Conservation (phyloP, 2,113 vertebrate species). For the Campylomormyrus tamandua region DNA sequence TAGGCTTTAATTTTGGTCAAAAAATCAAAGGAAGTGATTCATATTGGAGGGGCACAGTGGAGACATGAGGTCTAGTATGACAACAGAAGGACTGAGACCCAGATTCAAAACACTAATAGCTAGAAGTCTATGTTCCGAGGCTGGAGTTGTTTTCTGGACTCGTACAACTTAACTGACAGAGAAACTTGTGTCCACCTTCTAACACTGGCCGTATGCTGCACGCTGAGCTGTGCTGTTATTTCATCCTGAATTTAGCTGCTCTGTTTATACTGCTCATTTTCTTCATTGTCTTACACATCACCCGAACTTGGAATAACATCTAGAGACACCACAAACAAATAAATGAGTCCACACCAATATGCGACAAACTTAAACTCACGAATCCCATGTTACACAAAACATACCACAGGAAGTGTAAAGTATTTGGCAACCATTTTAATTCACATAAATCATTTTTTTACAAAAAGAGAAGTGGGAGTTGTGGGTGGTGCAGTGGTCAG, state of each 20-base stretch:
- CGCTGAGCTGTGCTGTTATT: neutral
- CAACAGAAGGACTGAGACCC: neutral
- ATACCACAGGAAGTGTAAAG: neutral
- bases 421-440: neutral
- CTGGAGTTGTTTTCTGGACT: neutral
- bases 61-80: neutral
- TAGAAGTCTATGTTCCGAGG: neutral
- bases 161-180: neutral
- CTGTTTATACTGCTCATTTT: neutral
- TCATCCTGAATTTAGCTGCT: neutral
- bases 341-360: neutral
- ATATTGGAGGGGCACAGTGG: neutral
- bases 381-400: neutral
- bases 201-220: neutral
- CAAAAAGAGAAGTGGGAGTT: neutral
- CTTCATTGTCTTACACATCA: neutral
- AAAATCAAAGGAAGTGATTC: neutral
- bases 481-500: neutral
- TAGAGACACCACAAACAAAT: neutral
- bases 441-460: neutral
- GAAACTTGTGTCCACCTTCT: neutral
- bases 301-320: neutral
- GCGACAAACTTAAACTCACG: neutral
- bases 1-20: neutral
- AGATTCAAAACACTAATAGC: neutral